Base-by-base conservation (phyloP, 1,140 invertebrate genomes). In the Bemisia tabaci region DNA sequence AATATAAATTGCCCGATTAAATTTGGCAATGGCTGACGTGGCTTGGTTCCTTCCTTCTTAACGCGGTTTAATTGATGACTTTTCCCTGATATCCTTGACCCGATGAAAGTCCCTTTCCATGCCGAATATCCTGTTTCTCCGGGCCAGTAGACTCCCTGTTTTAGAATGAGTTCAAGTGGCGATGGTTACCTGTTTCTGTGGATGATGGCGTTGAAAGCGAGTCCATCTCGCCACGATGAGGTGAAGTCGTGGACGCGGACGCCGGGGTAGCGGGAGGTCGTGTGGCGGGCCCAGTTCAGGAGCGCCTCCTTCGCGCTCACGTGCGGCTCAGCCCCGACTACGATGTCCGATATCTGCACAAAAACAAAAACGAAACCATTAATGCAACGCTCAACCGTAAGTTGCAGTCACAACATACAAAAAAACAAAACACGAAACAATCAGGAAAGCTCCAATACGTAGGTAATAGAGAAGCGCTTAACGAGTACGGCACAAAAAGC, bases 151-250 rank as follows among this genome's bases (percentile, higher is more conserved):
- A n/a, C n/a, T n/a, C n/a, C n/a, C n/a, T n/a, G n/a, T n/a, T n/a
- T n/a, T n/a, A n/a, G n/a, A n/a, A n/a, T n/a, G n/a, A n/a, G n/a
- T n/a, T n/a, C n/a, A n/a, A n/a, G n/a, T n/a, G n/a, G n/a, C n/a
- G n/a, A n/a, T n/a, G 12, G 22, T 61, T 65, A 73, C 72, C 84
- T 90, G 82, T 98, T 97, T 79, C 95, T 86, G 80, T 99, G 96
- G 70, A 99, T 88, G 75, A 99, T 91, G 66, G 96, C 95, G 77
- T 96, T 96, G 85, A 99, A 98, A 67, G 97, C 97, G 70, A 98
- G 83, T 25, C 97, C 97, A 80, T 99, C 96, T 65, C 92, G 83
- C 97, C 97, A 99, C 25, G 94, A 97, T 12, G 85, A 87, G 21
- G 95, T 95, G 81, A 99, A 99, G 80, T 99, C 95, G 67, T 84